Evolutionary conservation across 1,140 invertebrate species (phyloP).

Genomic region (Drosophila prosaltans): DNA sequence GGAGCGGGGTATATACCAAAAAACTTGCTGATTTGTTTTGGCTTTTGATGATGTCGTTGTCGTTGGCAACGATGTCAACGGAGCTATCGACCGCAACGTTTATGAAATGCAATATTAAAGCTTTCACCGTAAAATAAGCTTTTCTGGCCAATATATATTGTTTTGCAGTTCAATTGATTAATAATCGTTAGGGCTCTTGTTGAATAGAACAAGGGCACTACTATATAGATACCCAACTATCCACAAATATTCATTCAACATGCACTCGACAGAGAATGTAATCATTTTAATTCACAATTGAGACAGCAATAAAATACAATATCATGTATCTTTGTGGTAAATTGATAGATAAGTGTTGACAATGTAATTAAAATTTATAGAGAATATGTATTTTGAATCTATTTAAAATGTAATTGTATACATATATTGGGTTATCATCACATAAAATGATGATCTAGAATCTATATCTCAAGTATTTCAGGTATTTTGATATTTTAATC

Average conservation of each 20-base stretch:
- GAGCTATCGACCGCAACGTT: slow-evolving; percentile 44
- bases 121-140: slow-evolving; percentile 4
- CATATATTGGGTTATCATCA: too few species aligned
- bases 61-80: slow-evolving; percentile 50
- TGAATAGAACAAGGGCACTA: background rate
- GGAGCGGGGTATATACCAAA: slow-evolving; percentile 27
- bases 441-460: too few species aligned
- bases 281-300: too few species aligned
- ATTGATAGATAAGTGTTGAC: too few species aligned
- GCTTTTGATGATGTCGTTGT: slow-evolving; percentile 32
- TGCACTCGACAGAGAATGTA: too few species aligned
- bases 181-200: slow-evolving; percentile 8
- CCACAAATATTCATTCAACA: background rate
- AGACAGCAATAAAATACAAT: too few species aligned
- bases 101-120: slow-evolving; percentile 22
- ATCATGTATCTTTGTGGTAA: too few species aligned
- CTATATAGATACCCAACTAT: background rate
- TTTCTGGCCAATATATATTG: background rate
- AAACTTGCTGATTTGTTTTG: slow-evolving; percentile 54
- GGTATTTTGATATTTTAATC: too few species aligned
- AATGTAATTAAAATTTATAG: too few species aligned
- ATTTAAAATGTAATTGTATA: too few species aligned
- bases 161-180: slow-evolving; percentile 10
- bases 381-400: too few species aligned
- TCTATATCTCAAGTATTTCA: too few species aligned